Base-by-base conservation (phyloP, 2,888 invertebrate genomes). In the Hyles lineata region DNA sequence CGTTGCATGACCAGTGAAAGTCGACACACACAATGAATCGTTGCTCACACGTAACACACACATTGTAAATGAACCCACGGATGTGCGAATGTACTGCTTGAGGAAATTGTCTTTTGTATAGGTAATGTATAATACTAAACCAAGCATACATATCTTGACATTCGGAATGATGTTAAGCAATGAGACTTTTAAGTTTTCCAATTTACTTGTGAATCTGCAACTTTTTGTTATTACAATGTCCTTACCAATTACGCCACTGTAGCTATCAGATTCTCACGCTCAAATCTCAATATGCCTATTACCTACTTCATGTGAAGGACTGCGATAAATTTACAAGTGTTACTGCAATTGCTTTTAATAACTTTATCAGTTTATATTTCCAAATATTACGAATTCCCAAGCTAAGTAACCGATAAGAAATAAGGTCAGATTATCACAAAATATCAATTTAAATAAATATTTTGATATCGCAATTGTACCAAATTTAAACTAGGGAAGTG, bases 1-100 rank as follows among this genome's bases (percentile, higher is more conserved):
- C 11, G 35, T 63, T 35, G n/a, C n/a, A 21, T 21, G 63, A 19
- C 9, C n/a, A 63, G 63, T 63, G 63, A 63, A 63, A 63, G 63
- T 43, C 43, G n/a, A 19, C n/a, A 21, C 43, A 35, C 43, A 63
- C 43, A 35, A n/a, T n/a, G 11, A 5, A 11, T 35, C 5, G 11
- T 11, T 21, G 8, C 9, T 8, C 32, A 63, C 21, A n/a, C n/a
- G 11, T 21, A 8, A 29, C 35, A 35, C 35, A 8, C 43, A 43
- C n/a, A 11, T 11, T 8, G 5, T 43, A 43, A 21, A 9, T 6
- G 21, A 63, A 63, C n/a, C 11, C 35, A 35, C 32, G 35, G 35
- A 63, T 9, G 35, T 21, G 35, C 21, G 43, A 9, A 21, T 43
- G 11, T 11, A 43, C 43, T 43, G 43, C 2, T 43, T 43, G 43